phyloP scores from a whole-genome alignment of 2,888 invertebrate species.

The Troilus luridus region DNA sequence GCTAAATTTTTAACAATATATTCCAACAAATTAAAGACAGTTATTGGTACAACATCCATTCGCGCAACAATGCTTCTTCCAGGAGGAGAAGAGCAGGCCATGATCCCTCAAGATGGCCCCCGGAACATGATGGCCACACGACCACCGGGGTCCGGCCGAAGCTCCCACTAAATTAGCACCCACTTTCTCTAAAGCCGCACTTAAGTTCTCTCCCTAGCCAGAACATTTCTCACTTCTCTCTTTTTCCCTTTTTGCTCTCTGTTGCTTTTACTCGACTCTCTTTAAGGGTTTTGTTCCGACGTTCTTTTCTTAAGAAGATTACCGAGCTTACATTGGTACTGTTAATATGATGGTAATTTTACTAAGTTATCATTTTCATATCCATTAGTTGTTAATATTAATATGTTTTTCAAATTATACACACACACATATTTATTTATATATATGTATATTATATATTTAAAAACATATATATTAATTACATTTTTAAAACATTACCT shows the following conservation, averaged over 20 bases:
- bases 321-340: neutral
- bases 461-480: neutral
- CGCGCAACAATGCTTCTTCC: neutral
- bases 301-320: neutral
- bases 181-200: conserved; percentile 48
- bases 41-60: too few species aligned
- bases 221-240: neutral
- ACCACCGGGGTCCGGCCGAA: neutral
- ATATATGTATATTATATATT: neutral
- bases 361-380: neutral
- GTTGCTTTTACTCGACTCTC: neutral
- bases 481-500: too few species aligned
- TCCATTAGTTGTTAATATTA: neutral
- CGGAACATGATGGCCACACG: conserved; percentile 20
- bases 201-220: conserved; percentile 39
- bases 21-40: too few species aligned
- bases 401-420: neutral
- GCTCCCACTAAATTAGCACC: conserved; percentile 42
- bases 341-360: neutral
- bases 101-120: neutral
- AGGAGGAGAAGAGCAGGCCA: neutral
- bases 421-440: neutral
- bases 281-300: neutral
- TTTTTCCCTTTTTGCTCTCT: neutral
- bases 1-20: too few species aligned